These are phyloP conservation scores for Bombyx mori DNA, from an alignment of 1,140 invertebrate species.

Conservation along the genomic window ASM3026992v2 NC_085123.1:15438501-15439000, in stretches of 20 bases:
- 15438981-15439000: too few relatives aligned
- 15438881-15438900: too few relatives aligned
- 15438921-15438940: too few relatives aligned
- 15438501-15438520: too few relatives aligned
- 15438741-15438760: slow-evolving; percentile 33
- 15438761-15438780: slow-evolving; percentile 44
- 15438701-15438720: slow-evolving; percentile 33
- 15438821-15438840: too few relatives aligned
- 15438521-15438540: too few relatives aligned
- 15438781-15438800: slow-evolving; percentile 31
- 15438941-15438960: too few relatives aligned
- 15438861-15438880: too few relatives aligned
- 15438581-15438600: slow-evolving; percentile 33
- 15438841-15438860: too few relatives aligned
- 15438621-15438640: slow-evolving; percentile 32
- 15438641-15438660: slow-evolving; percentile 23
- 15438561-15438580: slow-evolving; percentile 23
- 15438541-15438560: too few relatives aligned
- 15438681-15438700: slow-evolving; percentile 36
- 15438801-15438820: not conserved
- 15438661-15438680: slow-evolving; percentile 33
- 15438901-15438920: too few relatives aligned
- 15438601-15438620: slow-evolving; percentile 22
- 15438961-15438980: too few relatives aligned
- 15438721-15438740: slow-evolving; percentile 25